These are phyloP conservation scores for Heliconius charithonia DNA, from an alignment of 2,888 invertebrate species.

Conservation along the genomic window DNA sequence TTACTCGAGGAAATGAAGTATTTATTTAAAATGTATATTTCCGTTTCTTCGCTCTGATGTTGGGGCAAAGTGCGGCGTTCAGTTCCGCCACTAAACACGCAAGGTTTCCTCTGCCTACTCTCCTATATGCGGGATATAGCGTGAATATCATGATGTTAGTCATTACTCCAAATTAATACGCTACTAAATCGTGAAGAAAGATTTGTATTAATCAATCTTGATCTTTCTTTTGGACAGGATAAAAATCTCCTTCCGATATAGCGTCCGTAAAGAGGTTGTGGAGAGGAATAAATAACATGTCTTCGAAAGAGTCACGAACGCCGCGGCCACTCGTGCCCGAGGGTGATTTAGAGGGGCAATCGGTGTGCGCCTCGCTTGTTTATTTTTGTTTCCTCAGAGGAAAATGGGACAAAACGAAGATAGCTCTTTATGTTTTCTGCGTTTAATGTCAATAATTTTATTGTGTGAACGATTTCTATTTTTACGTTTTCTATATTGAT, in stretches of 20 bases:
- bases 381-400: conserved; percentile 32
- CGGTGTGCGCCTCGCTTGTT: conserved; percentile 37
- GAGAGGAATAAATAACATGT: conserved; percentile 72
- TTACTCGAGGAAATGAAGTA: too few species aligned
- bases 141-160: too few species aligned
- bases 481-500: too few species aligned
- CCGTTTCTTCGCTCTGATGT: too few species aligned
- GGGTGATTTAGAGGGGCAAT: conserved; percentile 46
- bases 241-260: conserved; percentile 71
- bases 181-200: conserved; percentile 45
- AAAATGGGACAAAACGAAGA: conserved; percentile 25
- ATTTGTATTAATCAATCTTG: conserved; percentile 61
- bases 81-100: too few species aligned
- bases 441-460: conserved; percentile 13
- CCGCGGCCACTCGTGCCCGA: conserved; percentile 48
- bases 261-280: conserved; percentile 71
- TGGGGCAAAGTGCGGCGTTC: too few species aligned
- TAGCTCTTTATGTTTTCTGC: conserved; percentile 12
- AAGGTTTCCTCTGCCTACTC: too few species aligned
- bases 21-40: too few species aligned
- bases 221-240: conserved; percentile 66
- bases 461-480: too few species aligned
- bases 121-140: too few species aligned
- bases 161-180: conserved; percentile 14
- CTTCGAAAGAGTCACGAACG: conserved; percentile 53